These are phyloP conservation scores for Chionodraco myersi DNA, from an alignment of 2,113 vertebrate genomes.

Conservation along the genomic window DNA sequence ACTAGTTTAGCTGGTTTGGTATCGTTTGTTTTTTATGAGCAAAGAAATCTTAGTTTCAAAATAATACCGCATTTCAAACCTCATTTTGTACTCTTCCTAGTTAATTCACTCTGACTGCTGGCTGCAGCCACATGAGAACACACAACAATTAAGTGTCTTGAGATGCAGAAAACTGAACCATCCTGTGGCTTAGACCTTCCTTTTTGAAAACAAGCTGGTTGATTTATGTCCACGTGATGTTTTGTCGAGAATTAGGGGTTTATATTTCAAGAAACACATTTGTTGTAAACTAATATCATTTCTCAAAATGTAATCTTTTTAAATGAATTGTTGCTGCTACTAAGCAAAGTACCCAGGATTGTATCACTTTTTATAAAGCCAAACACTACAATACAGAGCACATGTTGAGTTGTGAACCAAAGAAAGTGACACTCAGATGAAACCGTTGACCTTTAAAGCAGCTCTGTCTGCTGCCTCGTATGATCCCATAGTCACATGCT, in stretches of 20 bases:
- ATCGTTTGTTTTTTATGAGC: too few relatives aligned
- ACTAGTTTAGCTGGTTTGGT: too few relatives aligned
- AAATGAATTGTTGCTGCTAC: neutral
- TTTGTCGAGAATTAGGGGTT: too few relatives aligned
- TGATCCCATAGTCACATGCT: slow-evolving; percentile 59
- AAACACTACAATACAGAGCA: neutral
- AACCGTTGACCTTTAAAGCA: slow-evolving; percentile 31
- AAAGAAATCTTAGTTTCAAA: too few relatives aligned
- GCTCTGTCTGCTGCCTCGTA: slow-evolving; percentile 23
- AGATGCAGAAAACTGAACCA: neutral
- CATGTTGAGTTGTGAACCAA: neutral
- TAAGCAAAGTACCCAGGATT: neutral
- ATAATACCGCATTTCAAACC: too few relatives aligned
- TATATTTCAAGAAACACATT: neutral
- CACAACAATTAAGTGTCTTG: neutral
- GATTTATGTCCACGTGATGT: too few relatives aligned
- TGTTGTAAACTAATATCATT: neutral
- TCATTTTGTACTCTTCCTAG: neutral
- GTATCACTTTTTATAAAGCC: neutral
- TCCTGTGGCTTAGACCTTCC: neutral
- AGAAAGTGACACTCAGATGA: slow-evolving; percentile 14
- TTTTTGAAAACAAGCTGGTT: too few relatives aligned
- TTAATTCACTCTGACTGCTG: neutral
- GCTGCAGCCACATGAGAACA: slow-evolving; percentile 24
- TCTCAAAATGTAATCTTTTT: neutral